A percentile compares a stretch with the other conserved stretches of the same genome.
Conservation (phyloP, 2,797 vertebrate species). For the Psittacula echo region DNA sequence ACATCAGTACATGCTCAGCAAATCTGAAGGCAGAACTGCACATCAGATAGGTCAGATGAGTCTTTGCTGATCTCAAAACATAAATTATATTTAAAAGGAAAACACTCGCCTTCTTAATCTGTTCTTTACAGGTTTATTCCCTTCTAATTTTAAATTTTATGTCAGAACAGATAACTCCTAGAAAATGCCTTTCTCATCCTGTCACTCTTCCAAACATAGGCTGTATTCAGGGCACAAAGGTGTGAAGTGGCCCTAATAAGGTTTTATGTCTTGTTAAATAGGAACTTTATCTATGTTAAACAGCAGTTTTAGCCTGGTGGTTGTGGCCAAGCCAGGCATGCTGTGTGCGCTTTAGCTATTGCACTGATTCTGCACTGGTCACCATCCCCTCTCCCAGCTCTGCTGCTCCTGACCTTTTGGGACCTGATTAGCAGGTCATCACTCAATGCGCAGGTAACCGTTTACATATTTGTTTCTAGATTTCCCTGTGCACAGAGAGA, state of each 20-base stretch:
- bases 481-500: not conserved
- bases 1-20: not conserved
- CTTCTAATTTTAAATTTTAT: not conserved
- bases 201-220: not conserved
- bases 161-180: not conserved
- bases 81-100: not conserved
- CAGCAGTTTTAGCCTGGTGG: not conserved
- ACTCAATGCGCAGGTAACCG: not conserved
- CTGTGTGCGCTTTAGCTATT: rapidly evolving
- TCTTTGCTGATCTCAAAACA: not conserved
- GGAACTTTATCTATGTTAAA: not conserved
- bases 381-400: not conserved
- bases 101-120: not conserved
- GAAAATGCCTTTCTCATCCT: not conserved
- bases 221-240: not conserved
- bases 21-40: not conserved
- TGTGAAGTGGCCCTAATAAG: not conserved
- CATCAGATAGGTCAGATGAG: not conserved
- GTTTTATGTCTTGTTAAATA: not conserved
- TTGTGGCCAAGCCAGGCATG: not conserved
- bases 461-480: not conserved
- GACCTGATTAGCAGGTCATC: not conserved
- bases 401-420: not conserved
- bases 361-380: not conserved
- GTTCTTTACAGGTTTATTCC: not conserved